Percentiles rank a stretch among this genome's conserved stretches.
These are phyloP conservation scores for Aviceda subcristata DNA, from an alignment of 2,113 vertebrate genomes.

Conservation along the genomic window DNA sequence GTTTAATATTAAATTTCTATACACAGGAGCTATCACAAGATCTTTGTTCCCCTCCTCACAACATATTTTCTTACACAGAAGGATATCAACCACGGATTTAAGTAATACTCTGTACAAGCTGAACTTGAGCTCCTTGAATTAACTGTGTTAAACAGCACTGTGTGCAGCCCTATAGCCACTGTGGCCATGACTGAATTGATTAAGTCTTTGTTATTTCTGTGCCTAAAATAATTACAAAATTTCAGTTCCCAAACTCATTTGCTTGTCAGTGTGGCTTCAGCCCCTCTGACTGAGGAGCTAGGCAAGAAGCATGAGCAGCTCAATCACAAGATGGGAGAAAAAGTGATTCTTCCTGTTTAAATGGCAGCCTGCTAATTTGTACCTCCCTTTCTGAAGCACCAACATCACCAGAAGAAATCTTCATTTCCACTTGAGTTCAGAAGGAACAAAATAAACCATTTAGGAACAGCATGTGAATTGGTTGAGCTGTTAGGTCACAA, in stretches of 20 bases:
- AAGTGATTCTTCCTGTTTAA: background rate
- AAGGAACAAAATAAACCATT: conserved; percentile 28
- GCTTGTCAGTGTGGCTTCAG: background rate
- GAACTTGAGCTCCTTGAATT: background rate
- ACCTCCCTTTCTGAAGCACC: background rate
- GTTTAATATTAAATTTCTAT: background rate
- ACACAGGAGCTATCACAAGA: background rate
- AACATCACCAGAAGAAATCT: background rate
- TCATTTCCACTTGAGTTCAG: background rate
- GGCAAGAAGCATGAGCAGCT: background rate
- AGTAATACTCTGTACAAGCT: background rate
- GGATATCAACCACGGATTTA: background rate
- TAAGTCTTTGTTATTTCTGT: background rate
- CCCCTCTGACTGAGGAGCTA: background rate
- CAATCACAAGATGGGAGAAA: background rate
- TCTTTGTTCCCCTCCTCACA: background rate
- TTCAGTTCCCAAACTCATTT: background rate
- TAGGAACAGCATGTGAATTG: conserved; percentile 7
- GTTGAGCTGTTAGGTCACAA: background rate
- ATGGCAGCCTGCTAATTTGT: background rate
- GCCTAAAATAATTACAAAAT: background rate
- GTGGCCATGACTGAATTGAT: background rate
- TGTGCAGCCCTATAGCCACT: background rate
- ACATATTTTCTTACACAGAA: background rate
- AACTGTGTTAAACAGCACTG: background rate